phyloP scores from a whole-genome alignment of 2,797 vertebrate species.

The Propithecus deckenii region DNA sequence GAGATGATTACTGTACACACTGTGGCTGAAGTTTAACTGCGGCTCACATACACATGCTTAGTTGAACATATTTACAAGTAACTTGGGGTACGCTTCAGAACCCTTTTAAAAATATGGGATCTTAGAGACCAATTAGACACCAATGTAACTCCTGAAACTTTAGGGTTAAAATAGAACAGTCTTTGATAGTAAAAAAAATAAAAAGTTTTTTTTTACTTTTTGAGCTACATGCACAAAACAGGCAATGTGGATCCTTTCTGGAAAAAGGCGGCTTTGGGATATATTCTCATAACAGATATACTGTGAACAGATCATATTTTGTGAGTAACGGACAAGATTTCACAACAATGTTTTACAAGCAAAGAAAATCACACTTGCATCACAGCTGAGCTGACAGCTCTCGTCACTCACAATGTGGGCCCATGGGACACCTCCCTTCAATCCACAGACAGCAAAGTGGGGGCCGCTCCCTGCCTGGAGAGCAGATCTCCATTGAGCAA shows the following conservation, averaged over 20 bases:
- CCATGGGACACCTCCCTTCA: neutral
- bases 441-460: neutral
- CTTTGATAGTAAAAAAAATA: neutral
- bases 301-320: neutral
- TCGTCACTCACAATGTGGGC: neutral
- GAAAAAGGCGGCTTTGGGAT: neutral
- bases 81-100: neutral
- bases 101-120: neutral
- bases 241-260: neutral
- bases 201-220: neutral
- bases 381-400: neutral
- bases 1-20: neutral
- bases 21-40: neutral
- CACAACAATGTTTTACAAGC: neutral
- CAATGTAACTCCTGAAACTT: neutral
- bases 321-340: neutral
- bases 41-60: neutral
- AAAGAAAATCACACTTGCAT: neutral
- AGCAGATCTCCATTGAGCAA: neutral
- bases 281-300: neutral
- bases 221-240: neutral
- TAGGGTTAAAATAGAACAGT: neutral
- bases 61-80: neutral
- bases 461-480: neutral
- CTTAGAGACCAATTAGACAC: neutral